Evolutionary conservation across 2,888 invertebrate genomes (phyloP), one percentile per base, ranked within the genome.

Genomic region (Tenthredo mesomela): DNA sequence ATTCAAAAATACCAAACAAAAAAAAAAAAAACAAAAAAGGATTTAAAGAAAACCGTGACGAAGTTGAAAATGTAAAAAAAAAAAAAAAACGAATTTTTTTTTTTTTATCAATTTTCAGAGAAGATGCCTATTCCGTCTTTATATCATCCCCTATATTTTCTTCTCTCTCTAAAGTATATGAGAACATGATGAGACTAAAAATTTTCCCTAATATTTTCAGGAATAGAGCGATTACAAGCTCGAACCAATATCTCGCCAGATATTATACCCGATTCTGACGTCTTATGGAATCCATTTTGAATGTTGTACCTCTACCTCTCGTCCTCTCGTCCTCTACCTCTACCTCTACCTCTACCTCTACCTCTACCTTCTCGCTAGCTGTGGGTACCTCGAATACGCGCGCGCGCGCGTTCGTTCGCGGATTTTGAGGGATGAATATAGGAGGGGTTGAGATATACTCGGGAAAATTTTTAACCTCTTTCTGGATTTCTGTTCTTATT

Each of bases 231-330:
- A 47, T 50, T n/a, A 80, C 25, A 80, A 80, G 25, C 54, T 77
- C 15, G 21, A 40, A 40, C 12, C 61, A 29, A 61, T 61, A 61
- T 80, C 50, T 61, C 9, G 9, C 3, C 37, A 21, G n/a, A n/a
- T 37, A 37, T 37, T 37, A 37, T 37, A 61, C 7, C 6, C 80
- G 58, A 61, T 61, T 80, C 80, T 80, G 58, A 80, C 37, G 61
- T 80, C 80, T 80, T 80, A 80, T 80, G 80, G 80, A 58, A 80
- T 80, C 80, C 80, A 80, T 80, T 80, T 80, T 80, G 80, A 58
- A 80, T 61, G 61, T 80, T 80, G 61, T 80, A 78, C 71, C 43
- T n/a, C 73, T 40, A 47, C n/a, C 70, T 70, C 61, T 25, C 47
- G 3, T 9, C 25, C 61, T 61, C 40, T 37, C n/a, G n/a, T 21